These are phyloP conservation scores for Protophormia terraenovae DNA, from an alignment of 2,888 invertebrate species.

Conservation along the genomic window DNA sequence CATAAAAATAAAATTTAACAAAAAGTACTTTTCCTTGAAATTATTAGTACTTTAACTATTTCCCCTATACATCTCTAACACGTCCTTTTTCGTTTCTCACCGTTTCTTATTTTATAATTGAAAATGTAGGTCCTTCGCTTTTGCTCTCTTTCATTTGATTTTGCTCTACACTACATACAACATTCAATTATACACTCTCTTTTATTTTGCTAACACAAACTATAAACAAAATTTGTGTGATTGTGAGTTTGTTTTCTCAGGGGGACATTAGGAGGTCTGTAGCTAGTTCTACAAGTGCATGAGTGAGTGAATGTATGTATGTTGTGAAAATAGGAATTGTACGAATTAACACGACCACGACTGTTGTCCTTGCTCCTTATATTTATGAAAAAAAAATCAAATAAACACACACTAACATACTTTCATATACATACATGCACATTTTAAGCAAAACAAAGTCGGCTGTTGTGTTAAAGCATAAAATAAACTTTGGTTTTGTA, in stretches of 20 bases:
- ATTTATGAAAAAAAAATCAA: conserved; percentile 32
- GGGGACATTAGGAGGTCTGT: background rate
- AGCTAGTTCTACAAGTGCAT: background rate
- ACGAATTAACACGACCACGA: conserved; percentile 61
- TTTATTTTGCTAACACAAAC: conserved; percentile 37
- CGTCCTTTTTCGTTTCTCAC: conserved; percentile 26
- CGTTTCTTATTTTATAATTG: conserved; percentile 29
- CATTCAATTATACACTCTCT: conserved; percentile 39
- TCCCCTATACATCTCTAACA: too few species aligned
- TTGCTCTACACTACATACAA: background rate
- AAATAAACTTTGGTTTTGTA: conserved; percentile 57
- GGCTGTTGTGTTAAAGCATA: conserved; percentile 51
- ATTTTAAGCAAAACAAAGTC: conserved; percentile 10
- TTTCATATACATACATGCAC: background rate
- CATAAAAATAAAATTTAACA: too few species aligned
- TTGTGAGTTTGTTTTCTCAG: conserved; percentile 27
- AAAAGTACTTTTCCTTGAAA: too few species aligned
- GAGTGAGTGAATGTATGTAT: background rate
- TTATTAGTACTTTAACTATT: too few species aligned
- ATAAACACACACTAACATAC: background rate
- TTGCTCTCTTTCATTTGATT: conserved; percentile 46
- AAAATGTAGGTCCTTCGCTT: conserved; percentile 63
- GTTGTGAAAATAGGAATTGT: conserved; percentile 31
- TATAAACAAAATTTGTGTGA: conserved; percentile 45
- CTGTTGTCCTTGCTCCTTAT: conserved; percentile 65